Percentiles rank a stretch among this genome's conserved stretches.
These are phyloP conservation scores for Conus canariensis DNA, from an alignment of 2,888 invertebrate species.

Conservation along the genomic window DNA sequence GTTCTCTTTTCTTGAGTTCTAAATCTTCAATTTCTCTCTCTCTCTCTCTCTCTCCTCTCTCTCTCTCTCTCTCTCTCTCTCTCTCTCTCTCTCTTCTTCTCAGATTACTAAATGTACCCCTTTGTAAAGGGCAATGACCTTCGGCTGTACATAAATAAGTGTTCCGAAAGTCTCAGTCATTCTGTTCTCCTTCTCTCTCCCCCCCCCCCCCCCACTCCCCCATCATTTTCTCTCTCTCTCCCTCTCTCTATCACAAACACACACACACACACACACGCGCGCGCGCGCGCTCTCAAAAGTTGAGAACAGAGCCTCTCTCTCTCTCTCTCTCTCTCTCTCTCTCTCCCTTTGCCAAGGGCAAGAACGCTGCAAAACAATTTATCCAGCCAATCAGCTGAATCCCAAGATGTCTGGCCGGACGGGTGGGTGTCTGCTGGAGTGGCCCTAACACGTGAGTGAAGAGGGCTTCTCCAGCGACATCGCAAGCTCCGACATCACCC, in stretches of 20 bases:
- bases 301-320: background rate
- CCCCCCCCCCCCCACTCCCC: too few species aligned
- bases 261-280: too few species aligned
- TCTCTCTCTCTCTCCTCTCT: too few species aligned
- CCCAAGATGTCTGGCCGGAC: background rate
- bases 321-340: background rate
- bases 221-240: too few species aligned
- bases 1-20: too few species aligned
- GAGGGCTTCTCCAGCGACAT: background rate
- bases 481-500: background rate
- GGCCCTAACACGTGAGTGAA: background rate
- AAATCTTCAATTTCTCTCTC: too few species aligned
- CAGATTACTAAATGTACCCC: background rate
- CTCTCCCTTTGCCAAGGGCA: background rate
- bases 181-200: too few species aligned
- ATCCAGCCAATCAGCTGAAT: background rate
- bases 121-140: background rate
- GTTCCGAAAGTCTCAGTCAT: too few species aligned
- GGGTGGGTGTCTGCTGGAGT: background rate
- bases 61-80: too few species aligned
- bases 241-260: too few species aligned
- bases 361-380: background rate
- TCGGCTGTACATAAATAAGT: too few species aligned
- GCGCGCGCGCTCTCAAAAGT: too few species aligned
- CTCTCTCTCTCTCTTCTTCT: background rate